A percentile compares a stretch with the other conserved stretches of the same genome.
These are phyloP conservation scores for Stenotaenia linearis DNA, from an alignment of 2,888 invertebrate genomes.

Conservation along the genomic window DNA sequence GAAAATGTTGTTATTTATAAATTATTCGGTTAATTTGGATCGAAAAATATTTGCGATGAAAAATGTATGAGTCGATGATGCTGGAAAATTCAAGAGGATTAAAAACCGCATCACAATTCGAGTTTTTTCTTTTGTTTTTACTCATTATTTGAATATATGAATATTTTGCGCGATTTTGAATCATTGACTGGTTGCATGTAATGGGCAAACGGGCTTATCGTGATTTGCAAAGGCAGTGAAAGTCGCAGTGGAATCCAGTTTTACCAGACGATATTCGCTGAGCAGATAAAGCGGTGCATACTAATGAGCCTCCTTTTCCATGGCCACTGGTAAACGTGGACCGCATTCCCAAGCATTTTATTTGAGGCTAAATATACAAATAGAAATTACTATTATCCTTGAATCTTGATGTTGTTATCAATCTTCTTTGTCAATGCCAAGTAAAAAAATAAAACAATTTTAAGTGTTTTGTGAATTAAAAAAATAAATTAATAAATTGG, in stretches of 20 bases:
- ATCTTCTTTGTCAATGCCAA: neutral
- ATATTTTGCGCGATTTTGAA: neutral
- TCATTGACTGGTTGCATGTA: neutral
- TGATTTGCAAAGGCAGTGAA: slow-evolving; percentile 14
- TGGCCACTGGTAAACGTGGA: slow-evolving; percentile 16
- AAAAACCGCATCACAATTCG: neutral
- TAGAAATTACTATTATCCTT: slow-evolving; percentile 13
- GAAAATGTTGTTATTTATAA: neutral
- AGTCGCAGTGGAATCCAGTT: slow-evolving; percentile 20
- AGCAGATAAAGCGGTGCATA: slow-evolving; percentile 7
- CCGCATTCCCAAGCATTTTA: neutral
- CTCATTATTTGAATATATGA: neutral
- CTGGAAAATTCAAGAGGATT: neutral
- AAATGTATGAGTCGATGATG: neutral
- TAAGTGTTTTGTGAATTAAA: neutral
- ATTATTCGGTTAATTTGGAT: neutral
- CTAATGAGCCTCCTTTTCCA: neutral
- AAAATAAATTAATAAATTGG: neutral
- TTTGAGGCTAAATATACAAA: slow-evolving; percentile 24
- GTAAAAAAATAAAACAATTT: neutral
- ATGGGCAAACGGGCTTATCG: slow-evolving; percentile 12
- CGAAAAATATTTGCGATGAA: neutral
- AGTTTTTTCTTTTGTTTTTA: neutral
- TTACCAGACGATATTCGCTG: slow-evolving; percentile 21
- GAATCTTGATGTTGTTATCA: neutral